A percentile compares a stretch with the other conserved stretches of the same genome.
phyloP scores from a whole-genome alignment of 1,140 invertebrate genomes.

The Drosophila ambigua region DNA sequence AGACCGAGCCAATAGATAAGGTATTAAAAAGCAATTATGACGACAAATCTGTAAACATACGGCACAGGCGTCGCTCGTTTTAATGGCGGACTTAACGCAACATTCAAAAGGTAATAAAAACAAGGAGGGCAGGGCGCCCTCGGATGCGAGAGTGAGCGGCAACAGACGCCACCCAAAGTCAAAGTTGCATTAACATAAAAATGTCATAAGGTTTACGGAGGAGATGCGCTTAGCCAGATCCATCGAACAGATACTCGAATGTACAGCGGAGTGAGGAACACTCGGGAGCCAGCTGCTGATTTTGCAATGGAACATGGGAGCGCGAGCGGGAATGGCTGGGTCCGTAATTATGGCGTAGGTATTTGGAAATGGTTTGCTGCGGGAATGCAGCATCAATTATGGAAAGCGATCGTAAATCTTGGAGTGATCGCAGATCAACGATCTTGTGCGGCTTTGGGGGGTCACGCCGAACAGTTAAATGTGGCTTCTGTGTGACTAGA shows the following conservation, averaged over 20 bases:
- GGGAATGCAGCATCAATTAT: slow-evolving; percentile 63
- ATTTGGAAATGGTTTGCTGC: slow-evolving; percentile 14
- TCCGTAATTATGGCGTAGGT: slow-evolving; percentile 25
- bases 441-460: slow-evolving; percentile 23
- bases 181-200: slow-evolving; percentile 82
- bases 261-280: slow-evolving; percentile 1
- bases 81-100: slow-evolving; percentile 82
- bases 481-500: not conserved
- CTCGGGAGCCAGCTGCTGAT: slow-evolving; percentile 46
- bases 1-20: slow-evolving; percentile 68
- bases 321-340: not conserved
- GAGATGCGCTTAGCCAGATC: slow-evolving; percentile 69
- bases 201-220: slow-evolving; percentile 78
- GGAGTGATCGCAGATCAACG: slow-evolving; percentile 45
- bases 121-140: slow-evolving; percentile 52
- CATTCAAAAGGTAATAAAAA: slow-evolving; percentile 83
- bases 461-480: slow-evolving; percentile 11
- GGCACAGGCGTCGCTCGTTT: slow-evolving; percentile 65
- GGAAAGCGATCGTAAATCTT: slow-evolving; percentile 61
- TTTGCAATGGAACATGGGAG: slow-evolving; percentile 63
- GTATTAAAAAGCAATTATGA: slow-evolving; percentile 83
- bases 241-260: slow-evolving; percentile 44
- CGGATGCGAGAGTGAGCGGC: slow-evolving; percentile 17
- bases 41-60: slow-evolving; percentile 83
- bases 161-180: slow-evolving; percentile 26